Percentiles rank a stretch among this genome's conserved stretches.
phyloP scores from a whole-genome alignment of 2,888 invertebrate genomes.

The Drosophila flavopinicola region DNA sequence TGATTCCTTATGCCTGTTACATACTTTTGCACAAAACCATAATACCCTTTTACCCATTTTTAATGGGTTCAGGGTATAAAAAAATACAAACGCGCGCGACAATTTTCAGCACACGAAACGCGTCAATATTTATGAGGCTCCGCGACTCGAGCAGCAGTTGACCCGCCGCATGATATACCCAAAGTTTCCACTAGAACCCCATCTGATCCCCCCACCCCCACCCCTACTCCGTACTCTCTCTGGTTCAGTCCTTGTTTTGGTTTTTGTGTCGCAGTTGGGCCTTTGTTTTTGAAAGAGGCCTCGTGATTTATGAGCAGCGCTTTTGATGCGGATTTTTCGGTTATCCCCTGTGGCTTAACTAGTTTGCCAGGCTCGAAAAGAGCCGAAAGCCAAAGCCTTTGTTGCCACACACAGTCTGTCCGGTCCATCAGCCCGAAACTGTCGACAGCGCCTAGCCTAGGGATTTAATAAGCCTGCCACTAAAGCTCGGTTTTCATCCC shows the following conservation, averaged over 20 bases:
- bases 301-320: slow-evolving; percentile 53
- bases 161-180: slow-evolving; percentile 29
- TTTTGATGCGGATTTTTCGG: slow-evolving; percentile 55
- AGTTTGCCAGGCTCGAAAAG: slow-evolving; percentile 45
- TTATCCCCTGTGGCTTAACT: slow-evolving; percentile 47
- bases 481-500: not conserved
- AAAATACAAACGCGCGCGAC: slow-evolving; percentile 65
- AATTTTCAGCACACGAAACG: slow-evolving; percentile 65
- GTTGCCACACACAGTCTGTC: slow-evolving; percentile 24
- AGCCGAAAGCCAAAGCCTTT: slow-evolving; percentile 34
- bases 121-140: slow-evolving; percentile 77
- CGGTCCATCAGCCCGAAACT: slow-evolving; percentile 32
- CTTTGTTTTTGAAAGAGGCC: slow-evolving; percentile 50
- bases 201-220: too few relatives aligned
- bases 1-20: too few relatives aligned
- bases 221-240: not conserved
- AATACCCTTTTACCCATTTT: too few relatives aligned
- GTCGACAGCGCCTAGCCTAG: slow-evolving; percentile 25
- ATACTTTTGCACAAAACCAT: too few relatives aligned
- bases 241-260: slow-evolving; percentile 7
- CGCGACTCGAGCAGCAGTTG: slow-evolving; percentile 25
- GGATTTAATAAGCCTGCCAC: slow-evolving; percentile 34
- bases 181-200: not conserved
- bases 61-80: too few relatives aligned
- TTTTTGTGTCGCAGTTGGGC: slow-evolving; percentile 33